Evolutionary conservation across 2,113 vertebrate genomes (phyloP).

Genomic region (Eubucco bourcierii): DNA sequence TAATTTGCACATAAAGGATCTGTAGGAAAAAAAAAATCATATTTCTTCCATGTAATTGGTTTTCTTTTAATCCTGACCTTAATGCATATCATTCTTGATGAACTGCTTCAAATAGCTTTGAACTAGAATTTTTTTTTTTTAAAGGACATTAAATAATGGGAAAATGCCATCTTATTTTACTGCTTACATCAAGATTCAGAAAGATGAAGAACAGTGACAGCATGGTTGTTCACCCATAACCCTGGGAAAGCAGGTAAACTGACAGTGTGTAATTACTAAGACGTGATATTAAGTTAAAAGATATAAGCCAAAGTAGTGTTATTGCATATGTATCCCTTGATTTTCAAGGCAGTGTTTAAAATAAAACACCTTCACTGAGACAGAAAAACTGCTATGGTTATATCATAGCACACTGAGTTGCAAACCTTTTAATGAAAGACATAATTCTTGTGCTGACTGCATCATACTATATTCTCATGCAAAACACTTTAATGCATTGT

Average conservation of each 20-base stretch:
- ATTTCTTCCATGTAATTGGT: conserved; percentile 73
- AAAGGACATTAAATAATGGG: conserved; percentile 66
- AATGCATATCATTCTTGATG: conserved; percentile 70
- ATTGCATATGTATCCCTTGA: conserved; percentile 66
- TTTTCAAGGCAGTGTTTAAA: conserved; percentile 74
- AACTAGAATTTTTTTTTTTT: conserved; percentile 37
- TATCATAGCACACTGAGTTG: conserved; percentile 76
- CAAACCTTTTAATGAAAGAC: conserved; percentile 83
- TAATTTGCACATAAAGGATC: conserved; percentile 65
- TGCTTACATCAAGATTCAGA: conserved; percentile 57
- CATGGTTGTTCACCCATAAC: conserved; percentile 73
- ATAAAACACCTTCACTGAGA: conserved; percentile 74
- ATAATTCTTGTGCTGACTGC: conserved; percentile 78
- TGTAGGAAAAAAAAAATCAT: conserved; percentile 70
- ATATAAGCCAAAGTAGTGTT: conserved; percentile 58
- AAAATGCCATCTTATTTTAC: conserved; percentile 74
- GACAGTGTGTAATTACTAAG: conserved; percentile 70
- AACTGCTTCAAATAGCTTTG: conserved; percentile 69
- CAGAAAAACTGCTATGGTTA: conserved; percentile 79
- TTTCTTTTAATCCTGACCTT: conserved; percentile 72
- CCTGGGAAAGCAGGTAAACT: conserved; percentile 73
- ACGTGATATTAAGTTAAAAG: conserved; percentile 75
- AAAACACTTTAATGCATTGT: conserved; percentile 80
- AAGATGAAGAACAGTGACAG: conserved; percentile 65
- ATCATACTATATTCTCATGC: conserved; percentile 79